Conservation (phyloP, 1,140 invertebrate species). For the Drosophila kikkawai region DNA sequence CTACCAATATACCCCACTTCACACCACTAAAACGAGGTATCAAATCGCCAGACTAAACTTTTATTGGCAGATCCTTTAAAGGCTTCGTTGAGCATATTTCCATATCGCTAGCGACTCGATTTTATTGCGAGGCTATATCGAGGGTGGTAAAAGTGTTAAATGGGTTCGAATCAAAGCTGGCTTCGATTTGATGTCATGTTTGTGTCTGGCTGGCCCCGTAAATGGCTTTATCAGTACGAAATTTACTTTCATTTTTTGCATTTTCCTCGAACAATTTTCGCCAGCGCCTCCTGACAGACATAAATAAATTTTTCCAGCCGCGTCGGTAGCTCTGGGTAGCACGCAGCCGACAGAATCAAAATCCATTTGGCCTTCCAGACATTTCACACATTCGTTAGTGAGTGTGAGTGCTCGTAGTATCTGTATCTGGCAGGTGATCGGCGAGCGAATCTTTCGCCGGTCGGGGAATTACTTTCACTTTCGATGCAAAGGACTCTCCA, state of each 20-base stretch:
- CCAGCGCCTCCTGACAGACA: slow-evolving; percentile 38
- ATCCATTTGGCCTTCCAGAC: slow-evolving; percentile 54
- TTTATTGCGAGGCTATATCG: slow-evolving; percentile 35
- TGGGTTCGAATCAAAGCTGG: slow-evolving; percentile 60
- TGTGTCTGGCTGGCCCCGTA: slow-evolving; percentile 43
- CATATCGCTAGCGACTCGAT: slow-evolving; percentile 47
- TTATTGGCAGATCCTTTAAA: slow-evolving; percentile 67
- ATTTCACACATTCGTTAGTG: slow-evolving; percentile 49
- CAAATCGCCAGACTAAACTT: slow-evolving; percentile 5
- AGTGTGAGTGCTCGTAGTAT: slow-evolving; percentile 36
- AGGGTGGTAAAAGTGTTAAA: slow-evolving; percentile 72
- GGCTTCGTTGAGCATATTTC: slow-evolving; percentile 60
- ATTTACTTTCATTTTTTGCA: slow-evolving; percentile 66
- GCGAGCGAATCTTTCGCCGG: slow-evolving; percentile 47
- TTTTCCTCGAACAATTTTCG: slow-evolving; percentile 36
- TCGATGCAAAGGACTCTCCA: slow-evolving; percentile 70
- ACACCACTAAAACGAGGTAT: neutral
- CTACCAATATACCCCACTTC: neutral
- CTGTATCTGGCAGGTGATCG: slow-evolving; percentile 66
- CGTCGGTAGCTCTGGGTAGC: slow-evolving; percentile 36
- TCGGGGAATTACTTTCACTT: slow-evolving; percentile 68
- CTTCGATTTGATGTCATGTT: slow-evolving; percentile 68
- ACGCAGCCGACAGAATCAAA: slow-evolving; percentile 53
- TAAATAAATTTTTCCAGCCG: slow-evolving; percentile 62
- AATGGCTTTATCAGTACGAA: slow-evolving; percentile 66